These are phyloP conservation scores for Nemotelus pantherinus DNA, from an alignment of 2,888 invertebrate species.

Conservation along the genomic window DNA sequence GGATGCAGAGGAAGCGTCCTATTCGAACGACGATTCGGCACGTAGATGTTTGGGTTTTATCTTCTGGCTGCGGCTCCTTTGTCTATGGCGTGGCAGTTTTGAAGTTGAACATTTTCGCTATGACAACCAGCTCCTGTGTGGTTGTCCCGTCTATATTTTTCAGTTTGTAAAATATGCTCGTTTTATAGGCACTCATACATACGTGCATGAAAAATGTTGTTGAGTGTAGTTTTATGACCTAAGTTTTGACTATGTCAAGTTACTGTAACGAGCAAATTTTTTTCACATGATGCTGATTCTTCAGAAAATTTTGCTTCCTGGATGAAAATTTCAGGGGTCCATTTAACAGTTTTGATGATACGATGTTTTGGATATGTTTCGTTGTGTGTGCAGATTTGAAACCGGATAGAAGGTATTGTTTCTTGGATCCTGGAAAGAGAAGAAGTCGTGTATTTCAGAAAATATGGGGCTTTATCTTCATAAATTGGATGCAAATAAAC, in stretches of 20 bases:
- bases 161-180: not conserved
- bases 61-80: not conserved
- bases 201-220: not conserved
- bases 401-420: too few species aligned
- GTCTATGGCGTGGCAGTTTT: slow-evolving; percentile 1
- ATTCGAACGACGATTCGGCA: not conserved
- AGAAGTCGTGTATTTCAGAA: too few species aligned
- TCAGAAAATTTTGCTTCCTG: not conserved
- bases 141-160: not conserved
- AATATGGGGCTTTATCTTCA: too few species aligned
- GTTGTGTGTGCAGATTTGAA: too few species aligned
- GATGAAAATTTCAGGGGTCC: not conserved
- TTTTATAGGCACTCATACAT: not conserved
- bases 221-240: not conserved
- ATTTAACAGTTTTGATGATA: not conserved
- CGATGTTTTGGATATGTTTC: not conserved
- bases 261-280: not conserved
- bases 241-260: slow-evolving; percentile 11
- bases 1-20: slow-evolving; percentile 13
- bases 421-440: too few species aligned
- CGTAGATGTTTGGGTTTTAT: not conserved
- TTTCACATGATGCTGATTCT: not conserved
- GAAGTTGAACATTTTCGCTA: slow-evolving; percentile 12
- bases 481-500: too few species aligned
- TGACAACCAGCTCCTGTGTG: not conserved